phyloP scores from a whole-genome alignment of 2,888 invertebrate species.

The Lottia gigantea region DNA sequence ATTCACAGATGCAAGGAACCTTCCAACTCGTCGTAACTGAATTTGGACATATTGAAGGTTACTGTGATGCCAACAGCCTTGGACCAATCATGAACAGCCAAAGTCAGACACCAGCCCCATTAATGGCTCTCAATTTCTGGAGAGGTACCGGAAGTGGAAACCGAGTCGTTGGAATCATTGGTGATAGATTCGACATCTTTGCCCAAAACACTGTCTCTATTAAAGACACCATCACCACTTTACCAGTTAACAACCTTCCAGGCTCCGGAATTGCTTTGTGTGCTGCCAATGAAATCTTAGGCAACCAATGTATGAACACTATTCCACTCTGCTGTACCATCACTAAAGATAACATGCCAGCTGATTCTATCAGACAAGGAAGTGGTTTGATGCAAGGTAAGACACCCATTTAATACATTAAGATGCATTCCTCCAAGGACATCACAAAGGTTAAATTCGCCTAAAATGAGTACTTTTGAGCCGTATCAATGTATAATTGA shows the following conservation, averaged over 20 bases:
- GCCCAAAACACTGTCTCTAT: neutral
- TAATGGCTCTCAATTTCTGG: neutral
- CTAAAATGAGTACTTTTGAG: too few species aligned
- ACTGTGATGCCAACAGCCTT: neutral
- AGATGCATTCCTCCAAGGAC: too few species aligned
- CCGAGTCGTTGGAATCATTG: neutral
- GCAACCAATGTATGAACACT: neutral
- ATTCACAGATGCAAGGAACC: neutral
- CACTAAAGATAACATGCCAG: neutral
- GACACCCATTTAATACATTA: neutral
- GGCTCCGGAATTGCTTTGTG: neutral
- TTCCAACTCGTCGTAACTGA: neutral
- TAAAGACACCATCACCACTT: neutral
- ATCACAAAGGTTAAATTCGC: too few species aligned
- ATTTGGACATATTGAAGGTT: constrained; percentile 5
- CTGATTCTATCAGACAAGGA: neutral
- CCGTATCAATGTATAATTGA: too few species aligned
- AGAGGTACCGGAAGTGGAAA: neutral
- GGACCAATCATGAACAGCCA: neutral
- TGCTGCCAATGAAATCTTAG: neutral
- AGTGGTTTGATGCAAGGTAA: neutral
- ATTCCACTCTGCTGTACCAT: constrained; percentile 2
- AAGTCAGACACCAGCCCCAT: neutral
- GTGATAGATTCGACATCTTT: neutral
- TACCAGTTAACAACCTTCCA: neutral